phyloP scores from a whole-genome alignment of 2,888 invertebrate species.

The Hoplodrina blanda region DNA sequence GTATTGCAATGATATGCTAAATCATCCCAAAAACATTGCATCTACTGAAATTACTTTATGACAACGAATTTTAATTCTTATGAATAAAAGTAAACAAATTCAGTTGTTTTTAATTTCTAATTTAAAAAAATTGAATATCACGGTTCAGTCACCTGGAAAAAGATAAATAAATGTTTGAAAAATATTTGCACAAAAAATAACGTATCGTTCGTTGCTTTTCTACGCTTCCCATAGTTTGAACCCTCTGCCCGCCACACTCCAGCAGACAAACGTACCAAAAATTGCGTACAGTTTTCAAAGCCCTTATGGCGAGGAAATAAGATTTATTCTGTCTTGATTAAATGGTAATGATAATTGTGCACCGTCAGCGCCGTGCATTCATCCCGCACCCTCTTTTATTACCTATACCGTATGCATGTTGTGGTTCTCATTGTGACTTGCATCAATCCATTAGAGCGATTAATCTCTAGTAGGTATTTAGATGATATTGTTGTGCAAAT shows the following conservation, averaged over 20 bases:
- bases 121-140: slow-evolving; percentile 34
- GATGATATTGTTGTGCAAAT: slow-evolving; percentile 74
- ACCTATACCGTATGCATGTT: slow-evolving; percentile 87
- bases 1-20: not conserved
- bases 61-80: not conserved
- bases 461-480: slow-evolving; percentile 81
- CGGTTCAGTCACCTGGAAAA: slow-evolving; percentile 74
- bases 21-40: not conserved
- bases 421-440: slow-evolving; percentile 85
- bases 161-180: slow-evolving; percentile 78
- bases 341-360: slow-evolving; percentile 63
- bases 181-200: slow-evolving; percentile 79
- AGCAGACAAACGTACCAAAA: slow-evolving; percentile 78
- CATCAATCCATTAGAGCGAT: slow-evolving; percentile 87
- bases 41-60: not conserved
- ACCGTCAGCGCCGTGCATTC: slow-evolving; percentile 82
- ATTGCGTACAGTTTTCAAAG: slow-evolving; percentile 56
- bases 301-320: slow-evolving; percentile 71
- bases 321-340: slow-evolving; percentile 68
- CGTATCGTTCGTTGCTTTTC: slow-evolving; percentile 76
- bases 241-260: slow-evolving; percentile 84
- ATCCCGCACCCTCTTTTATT: slow-evolving; percentile 87
- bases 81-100: not conserved
- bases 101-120: not conserved
- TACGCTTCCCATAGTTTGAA: slow-evolving; percentile 82